phyloP scores from a whole-genome alignment of 2,888 invertebrate species.

The Stenodema calcarata region DNA sequence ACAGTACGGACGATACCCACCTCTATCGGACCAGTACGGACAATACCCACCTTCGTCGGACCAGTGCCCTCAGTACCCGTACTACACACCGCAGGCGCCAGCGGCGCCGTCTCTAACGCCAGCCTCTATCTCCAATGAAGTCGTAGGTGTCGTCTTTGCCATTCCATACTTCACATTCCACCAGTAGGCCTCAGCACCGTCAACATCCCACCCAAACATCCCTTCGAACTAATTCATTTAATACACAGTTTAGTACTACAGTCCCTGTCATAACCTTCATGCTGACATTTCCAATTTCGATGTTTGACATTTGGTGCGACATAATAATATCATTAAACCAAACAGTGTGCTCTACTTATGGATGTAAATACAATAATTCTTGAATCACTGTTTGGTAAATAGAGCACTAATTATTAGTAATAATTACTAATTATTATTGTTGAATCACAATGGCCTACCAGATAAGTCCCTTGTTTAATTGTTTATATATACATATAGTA shows the following conservation, averaged over 20 bases:
- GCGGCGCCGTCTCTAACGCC: neutral
- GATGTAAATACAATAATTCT: too few species aligned
- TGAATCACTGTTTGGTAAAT: too few species aligned
- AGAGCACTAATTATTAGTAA: too few species aligned
- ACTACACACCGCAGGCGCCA: slow-evolving; percentile 28
- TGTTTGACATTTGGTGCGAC: too few species aligned
- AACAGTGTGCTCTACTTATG: too few species aligned
- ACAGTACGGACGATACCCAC: slow-evolving; percentile 31
- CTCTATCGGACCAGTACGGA: slow-evolving; percentile 20
- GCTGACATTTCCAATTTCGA: too few species aligned
- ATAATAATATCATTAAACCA: too few species aligned
- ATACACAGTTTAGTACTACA: neutral
- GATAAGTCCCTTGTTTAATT: too few species aligned
- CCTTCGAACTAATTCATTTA: neutral
- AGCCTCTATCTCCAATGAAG: slow-evolving; percentile 15
- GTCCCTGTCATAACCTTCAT: too few species aligned
- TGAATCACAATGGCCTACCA: too few species aligned
- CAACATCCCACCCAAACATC: neutral
- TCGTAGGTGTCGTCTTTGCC: slow-evolving; percentile 38
- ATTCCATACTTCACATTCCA: neutral
- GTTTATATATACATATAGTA: too few species aligned
- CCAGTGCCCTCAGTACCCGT: slow-evolving; percentile 15
- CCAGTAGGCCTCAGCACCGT: neutral
- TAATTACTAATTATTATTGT: too few species aligned
- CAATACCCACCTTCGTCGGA: slow-evolving; percentile 33